Conservation (phyloP, 2,888 invertebrate genomes). For the Therioaphis trifolii region DNA sequence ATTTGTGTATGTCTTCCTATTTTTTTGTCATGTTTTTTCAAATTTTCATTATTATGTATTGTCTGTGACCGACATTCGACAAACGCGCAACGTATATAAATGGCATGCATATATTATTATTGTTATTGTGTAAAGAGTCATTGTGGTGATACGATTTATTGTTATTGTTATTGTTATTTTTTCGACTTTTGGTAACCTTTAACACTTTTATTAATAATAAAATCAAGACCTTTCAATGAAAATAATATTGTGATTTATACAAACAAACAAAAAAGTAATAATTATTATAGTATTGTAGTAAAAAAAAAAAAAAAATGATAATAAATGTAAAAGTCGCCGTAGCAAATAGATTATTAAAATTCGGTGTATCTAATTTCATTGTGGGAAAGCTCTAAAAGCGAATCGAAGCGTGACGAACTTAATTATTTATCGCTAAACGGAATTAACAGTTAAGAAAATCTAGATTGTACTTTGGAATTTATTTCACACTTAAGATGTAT, state of each 20-base stretch:
- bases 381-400: not conserved
- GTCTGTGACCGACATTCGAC: not conserved
- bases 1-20: no score
- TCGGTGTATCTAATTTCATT: not conserved
- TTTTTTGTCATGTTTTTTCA: no score
- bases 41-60: no score
- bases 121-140: not conserved
- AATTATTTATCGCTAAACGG: slow-evolving; percentile 9
- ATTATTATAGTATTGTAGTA: no score
- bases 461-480: not conserved
- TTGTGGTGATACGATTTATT: not conserved
- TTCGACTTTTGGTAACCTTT: not conserved
- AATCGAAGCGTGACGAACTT: not conserved
- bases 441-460: not conserved
- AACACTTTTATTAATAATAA: slow-evolving; percentile 5
- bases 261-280: no score
- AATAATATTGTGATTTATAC: not conserved
- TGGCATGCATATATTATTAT: not conserved
- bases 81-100: not conserved
- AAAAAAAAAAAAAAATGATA: no score
- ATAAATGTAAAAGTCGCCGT: not conserved
- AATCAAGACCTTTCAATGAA: not conserved
- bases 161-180: not conserved
- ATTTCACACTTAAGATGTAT: slow-evolving; percentile 3
- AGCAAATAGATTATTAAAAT: slow-evolving; percentile 12